Base-by-base conservation (phyloP, 2,113 vertebrate species). In the Hippopotamus amphibius region DNA sequence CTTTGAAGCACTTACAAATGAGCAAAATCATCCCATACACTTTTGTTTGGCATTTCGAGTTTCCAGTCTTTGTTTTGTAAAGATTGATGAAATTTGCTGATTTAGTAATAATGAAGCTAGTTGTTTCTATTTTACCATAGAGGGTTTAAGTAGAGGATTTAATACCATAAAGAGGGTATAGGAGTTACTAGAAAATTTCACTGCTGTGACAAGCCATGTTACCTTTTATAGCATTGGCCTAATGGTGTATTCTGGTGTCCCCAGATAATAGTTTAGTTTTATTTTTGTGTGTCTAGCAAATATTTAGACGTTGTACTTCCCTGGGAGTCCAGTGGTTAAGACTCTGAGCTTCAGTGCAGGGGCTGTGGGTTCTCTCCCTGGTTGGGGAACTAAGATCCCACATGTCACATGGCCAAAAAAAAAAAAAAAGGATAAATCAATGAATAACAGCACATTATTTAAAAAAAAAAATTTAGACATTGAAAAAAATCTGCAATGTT, bases 61-160 rank as follows among this genome's bases (percentile, higher is more conserved):
- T 92, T 50, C 24, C 28, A 55, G 33, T 53, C 53, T 82, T 93
- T 66, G 12, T 83, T 95, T 92, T 88, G 55, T 85, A 63, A 88
- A 15, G 55, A 82, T 53, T 79, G 61, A 53, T 86, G 90, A 94
- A 93, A 90, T 61, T 43, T 48, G 8, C 33, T 94, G 46, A 65
- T 83, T 74, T 61, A 68, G 48, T 87, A 50, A 15, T 87, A n/a
- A 80, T 2, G 1, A 97, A 83, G 53, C 37, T 41, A 24, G 65
- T 41, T 37, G 48, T 61, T 96, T 88, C 66, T 79, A 1, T 93
- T 87, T 74, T 53, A 86, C 59, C 13, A 63, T 55, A 88, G 30
- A 90, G 10, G 66, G 61, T 77, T 77, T 94, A 94, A 88, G 19
- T 16, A 92, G 41, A 77, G 37, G 57, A 69, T 53, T 81, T 85